Percentiles rank a stretch among this genome's conserved stretches.
Conservation (phyloP, 2,888 invertebrate species). For the Zygogramma bicolorata region DNA sequence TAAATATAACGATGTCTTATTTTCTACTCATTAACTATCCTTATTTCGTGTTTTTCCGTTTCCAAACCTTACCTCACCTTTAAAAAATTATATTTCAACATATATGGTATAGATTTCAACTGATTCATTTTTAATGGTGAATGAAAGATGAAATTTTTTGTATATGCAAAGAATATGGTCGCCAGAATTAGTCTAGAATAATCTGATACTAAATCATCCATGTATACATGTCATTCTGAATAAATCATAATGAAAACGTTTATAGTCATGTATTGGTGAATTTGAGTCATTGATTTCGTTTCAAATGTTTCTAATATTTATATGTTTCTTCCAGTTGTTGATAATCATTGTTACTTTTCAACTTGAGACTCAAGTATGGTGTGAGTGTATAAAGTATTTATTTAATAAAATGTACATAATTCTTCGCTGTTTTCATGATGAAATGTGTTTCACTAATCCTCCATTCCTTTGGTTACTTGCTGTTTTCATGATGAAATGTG, state of each 20-base stretch:
- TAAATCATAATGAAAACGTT: slow-evolving; percentile 48
- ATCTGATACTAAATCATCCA: slow-evolving; percentile 51
- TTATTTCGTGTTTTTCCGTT: too few relatives aligned
- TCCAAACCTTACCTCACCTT: too few relatives aligned
- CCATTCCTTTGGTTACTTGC: slow-evolving; percentile 38
- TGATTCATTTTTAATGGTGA: not conserved
- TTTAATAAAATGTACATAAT: slow-evolving; percentile 63
- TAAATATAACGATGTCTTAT: too few relatives aligned
- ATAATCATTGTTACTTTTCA: slow-evolving; percentile 52
- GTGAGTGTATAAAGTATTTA: slow-evolving; percentile 64
- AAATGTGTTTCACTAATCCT: slow-evolving; percentile 17
- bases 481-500: not conserved
- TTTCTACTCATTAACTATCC: too few relatives aligned
- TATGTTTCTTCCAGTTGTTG: slow-evolving; percentile 40
- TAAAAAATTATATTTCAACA: too few relatives aligned
- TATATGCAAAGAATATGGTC: slow-evolving; percentile 24
- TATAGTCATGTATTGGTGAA: slow-evolving; percentile 44
- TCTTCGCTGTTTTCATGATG: not conserved
- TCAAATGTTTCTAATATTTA: slow-evolving; percentile 31
- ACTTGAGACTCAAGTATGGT: slow-evolving; percentile 57
- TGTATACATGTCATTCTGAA: slow-evolving; percentile 60
- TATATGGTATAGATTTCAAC: not conserved
- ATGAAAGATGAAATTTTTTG: too few relatives aligned
- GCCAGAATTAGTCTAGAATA: slow-evolving; percentile 13
- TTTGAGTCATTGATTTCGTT: slow-evolving; percentile 21